Base-by-base conservation (phyloP, 2,888 invertebrate genomes). In the Iselma pallidipennis region DNA sequence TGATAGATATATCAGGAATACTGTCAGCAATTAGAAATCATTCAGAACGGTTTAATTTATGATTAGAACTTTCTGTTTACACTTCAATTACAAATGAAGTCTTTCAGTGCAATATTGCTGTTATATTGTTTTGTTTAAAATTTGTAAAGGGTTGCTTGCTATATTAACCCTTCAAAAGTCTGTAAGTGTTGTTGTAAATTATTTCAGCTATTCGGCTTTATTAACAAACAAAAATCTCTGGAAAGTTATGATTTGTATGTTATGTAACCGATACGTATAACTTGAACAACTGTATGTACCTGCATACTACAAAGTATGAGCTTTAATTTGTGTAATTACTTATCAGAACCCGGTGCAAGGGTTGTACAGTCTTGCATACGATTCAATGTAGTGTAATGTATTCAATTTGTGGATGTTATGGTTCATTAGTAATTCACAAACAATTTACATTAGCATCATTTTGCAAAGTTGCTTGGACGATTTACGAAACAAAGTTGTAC, bases 351-450 rank as follows among this genome's bases (percentile, higher is more conserved):
- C n/a, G 4, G 23, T 45, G n/a, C 5, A 21, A 21, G 21, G 21
- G 51, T 21, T 14, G 21, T 16, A 51, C 29, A 19, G 19, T 31
- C 51, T 31, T 51, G 28, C 51, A 31, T 19, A 33, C 31, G 1
- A 29, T 21, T 16, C 19, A 52, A 52, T 52, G 52, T 33, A 50
- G 31, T 33, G 33, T 52, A 52, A 29, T 33, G 12, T 31, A 50
- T 50, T 23, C 52, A 31, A 28, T 52, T 52, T 31, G 16, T 23
- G 52, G 52, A 16, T 33, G 31, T 19, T 31, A 31, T 21, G 16
- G 19, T 33, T 33, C 52, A 52, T 28, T 52, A 29, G 21, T 10
- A 31, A 52, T 28, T 45, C 26, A 31, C 50, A 50, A 50, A 50
- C 28, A 28, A 50, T 31, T 50, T n/a, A 28, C 50, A 50, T 50